Evolutionary conservation across 2,797 vertebrate species (phyloP).

Genomic region (Leptodactylus fallax): DNA sequence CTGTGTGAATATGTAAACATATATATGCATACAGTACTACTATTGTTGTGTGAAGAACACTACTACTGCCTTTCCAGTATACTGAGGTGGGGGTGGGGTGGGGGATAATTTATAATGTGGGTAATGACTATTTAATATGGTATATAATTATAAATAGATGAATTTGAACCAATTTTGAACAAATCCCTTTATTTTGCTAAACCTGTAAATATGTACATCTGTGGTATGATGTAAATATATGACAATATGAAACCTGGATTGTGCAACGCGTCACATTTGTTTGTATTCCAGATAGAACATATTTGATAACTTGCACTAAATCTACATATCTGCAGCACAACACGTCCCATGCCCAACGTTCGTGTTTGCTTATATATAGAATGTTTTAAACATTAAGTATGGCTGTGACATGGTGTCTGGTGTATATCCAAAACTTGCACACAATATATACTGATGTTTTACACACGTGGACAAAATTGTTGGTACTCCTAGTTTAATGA

Average conservation of each 20-base stretch:
- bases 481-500: too few relatives aligned
- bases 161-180: slow-evolving; percentile 68
- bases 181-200: slow-evolving; percentile 81
- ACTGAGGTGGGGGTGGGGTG: slow-evolving; percentile 12
- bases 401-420: background rate
- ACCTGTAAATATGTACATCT: slow-evolving; percentile 80
- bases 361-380: background rate
- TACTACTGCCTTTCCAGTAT: slow-evolving; percentile 52
- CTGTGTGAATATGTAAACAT: background rate
- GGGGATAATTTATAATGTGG: slow-evolving; percentile 62
- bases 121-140: slow-evolving; percentile 65
- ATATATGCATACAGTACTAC: background rate
- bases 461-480: too few relatives aligned
- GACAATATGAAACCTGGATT: slow-evolving; percentile 64
- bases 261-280: slow-evolving; percentile 70
- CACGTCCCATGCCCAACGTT: background rate
- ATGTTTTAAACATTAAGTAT: background rate
- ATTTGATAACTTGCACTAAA: slow-evolving; percentile 68
- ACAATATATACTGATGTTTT: background rate
- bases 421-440: background rate
- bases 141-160: slow-evolving; percentile 66
- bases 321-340: slow-evolving; percentile 29
- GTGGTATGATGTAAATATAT: slow-evolving; percentile 76
- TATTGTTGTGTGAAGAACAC: slow-evolving; percentile 3
- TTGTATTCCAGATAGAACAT: slow-evolving; percentile 54